Conservation (phyloP, 2,797 vertebrate genomes). For the Macroramphosus scolopax region DNA sequence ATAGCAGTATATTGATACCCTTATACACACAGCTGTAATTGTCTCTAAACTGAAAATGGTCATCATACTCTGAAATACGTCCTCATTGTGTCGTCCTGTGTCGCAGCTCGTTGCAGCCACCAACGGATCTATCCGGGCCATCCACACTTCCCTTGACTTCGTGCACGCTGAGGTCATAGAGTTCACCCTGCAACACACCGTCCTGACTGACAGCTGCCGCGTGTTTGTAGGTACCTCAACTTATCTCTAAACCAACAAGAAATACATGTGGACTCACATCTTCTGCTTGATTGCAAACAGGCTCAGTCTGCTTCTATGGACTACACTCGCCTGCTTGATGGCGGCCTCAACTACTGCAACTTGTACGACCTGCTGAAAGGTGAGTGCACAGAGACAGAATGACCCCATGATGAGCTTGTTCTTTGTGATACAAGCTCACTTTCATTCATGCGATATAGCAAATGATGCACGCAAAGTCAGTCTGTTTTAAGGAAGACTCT, state of each 20-base stretch:
- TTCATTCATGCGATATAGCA: neutral
- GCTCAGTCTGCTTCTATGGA: conserved; percentile 35
- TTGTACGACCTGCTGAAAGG: conserved; percentile 48
- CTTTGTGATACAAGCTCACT: too few species aligned
- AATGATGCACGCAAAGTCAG: too few species aligned
- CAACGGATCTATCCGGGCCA: conserved; percentile 17
- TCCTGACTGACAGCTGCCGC: conserved; percentile 25
- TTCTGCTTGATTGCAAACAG: conserved; percentile 11
- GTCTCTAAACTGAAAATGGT: too few species aligned
- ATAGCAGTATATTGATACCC: too few species aligned
- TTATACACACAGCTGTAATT: too few species aligned
- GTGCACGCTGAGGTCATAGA: conserved; percentile 35
- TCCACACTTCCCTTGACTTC: conserved; percentile 43
- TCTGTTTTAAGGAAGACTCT: too few species aligned
- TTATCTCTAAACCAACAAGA: too few species aligned
- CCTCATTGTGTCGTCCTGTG: neutral
- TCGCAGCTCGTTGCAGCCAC: conserved; percentile 40
- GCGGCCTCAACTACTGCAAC: conserved; percentile 57
- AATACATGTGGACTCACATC: too few species aligned
- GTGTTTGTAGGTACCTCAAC: conserved; percentile 39
- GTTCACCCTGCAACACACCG: conserved; percentile 12
- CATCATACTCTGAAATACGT: too few species aligned
- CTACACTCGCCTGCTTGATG: conserved; percentile 43
- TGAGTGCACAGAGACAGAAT: conserved; percentile 10
- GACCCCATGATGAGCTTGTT: too few species aligned